Conservation (phyloP, 1,140 invertebrate genomes). For the Cotesia chilonis region DNA sequence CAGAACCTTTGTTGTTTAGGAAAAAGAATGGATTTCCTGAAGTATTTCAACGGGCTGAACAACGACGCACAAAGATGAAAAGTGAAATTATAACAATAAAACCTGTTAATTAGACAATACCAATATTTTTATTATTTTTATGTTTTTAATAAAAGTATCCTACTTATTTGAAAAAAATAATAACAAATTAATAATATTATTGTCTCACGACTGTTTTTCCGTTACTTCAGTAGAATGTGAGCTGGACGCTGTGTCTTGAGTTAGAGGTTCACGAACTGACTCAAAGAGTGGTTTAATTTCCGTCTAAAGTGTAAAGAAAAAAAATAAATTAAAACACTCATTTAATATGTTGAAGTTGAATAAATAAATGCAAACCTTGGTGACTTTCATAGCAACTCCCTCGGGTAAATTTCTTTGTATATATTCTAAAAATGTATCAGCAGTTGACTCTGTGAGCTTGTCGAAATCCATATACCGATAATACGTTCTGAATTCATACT, state of each 20-base stretch:
- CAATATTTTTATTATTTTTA: neutral
- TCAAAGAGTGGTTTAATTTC: no score
- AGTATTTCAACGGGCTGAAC: constrained; percentile 18
- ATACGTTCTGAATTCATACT: constrained; percentile 96
- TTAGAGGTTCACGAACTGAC: no score
- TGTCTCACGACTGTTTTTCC: constrained; percentile 24
- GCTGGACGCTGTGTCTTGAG: neutral
- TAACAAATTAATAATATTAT: constrained; percentile 10
- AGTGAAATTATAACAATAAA: constrained; percentile 32
- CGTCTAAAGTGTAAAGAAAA: no score
- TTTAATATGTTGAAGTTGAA: constrained; percentile 13
- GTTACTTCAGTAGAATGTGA: constrained; percentile 13
- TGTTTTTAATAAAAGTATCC: neutral
- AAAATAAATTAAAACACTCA: neutral
- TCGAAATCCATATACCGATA: constrained; percentile 85
- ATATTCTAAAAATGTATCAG: constrained; percentile 96
- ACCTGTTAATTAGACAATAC: neutral
- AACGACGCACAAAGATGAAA: constrained; percentile 15
- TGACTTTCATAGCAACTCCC: constrained; percentile 94
- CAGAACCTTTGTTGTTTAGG: constrained; percentile 48
- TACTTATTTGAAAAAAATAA: neutral
- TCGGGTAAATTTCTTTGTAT: constrained; percentile 96
- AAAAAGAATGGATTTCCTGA: constrained; percentile 53
- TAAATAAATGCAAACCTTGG: constrained; percentile 71
- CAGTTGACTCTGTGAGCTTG: constrained; percentile 91